Conservation (phyloP, 2,888 invertebrate genomes). For the Hartigia nigra region DNA sequence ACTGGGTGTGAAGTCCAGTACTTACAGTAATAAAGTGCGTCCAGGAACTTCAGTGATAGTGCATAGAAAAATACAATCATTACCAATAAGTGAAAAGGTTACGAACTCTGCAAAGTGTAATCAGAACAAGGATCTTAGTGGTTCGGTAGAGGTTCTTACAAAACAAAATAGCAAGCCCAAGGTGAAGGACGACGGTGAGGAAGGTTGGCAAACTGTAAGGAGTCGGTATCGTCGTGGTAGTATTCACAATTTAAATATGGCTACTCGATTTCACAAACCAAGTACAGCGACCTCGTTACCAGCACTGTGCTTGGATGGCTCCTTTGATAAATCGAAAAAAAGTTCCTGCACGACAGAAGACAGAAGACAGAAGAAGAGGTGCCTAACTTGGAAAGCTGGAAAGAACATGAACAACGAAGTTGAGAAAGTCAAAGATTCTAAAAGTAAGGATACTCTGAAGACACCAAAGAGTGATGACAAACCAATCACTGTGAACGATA, state of each 20-base stretch:
- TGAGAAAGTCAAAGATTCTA: conserved; percentile 61
- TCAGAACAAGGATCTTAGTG: conserved; percentile 52
- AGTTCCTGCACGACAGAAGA: conserved; percentile 47
- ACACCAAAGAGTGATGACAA: conserved; percentile 57
- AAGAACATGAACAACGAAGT: conserved; percentile 47
- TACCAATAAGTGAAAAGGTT: not conserved
- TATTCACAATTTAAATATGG: conserved; percentile 70
- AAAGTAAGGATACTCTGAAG: conserved; percentile 61
- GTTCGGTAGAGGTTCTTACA: conserved; percentile 51
- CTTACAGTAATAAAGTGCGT: conserved; percentile 5
- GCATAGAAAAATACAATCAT: conserved; percentile 44
- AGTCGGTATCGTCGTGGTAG: conserved; percentile 77
- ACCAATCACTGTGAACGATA: conserved; percentile 40
- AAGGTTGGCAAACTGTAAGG: conserved; percentile 93
- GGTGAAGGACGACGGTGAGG: conserved; percentile 62
- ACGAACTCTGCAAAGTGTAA: conserved; percentile 13
- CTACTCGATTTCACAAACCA: conserved; percentile 83
- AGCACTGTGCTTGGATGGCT: conserved; percentile 69
- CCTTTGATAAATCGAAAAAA: conserved; percentile 52
- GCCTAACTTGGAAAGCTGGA: conserved; percentile 43
- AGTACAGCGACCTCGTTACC: conserved; percentile 86
- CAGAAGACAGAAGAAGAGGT: conserved; percentile 40
- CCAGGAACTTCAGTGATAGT: conserved; percentile 53
- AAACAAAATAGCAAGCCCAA: conserved; percentile 8
- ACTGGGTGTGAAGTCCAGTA: conserved; percentile 33